Percentiles rank a stretch among this genome's conserved stretches.
Evolutionary conservation across 2,797 vertebrate genomes (phyloP).

Genomic region (Valencia hispanica): DNA sequence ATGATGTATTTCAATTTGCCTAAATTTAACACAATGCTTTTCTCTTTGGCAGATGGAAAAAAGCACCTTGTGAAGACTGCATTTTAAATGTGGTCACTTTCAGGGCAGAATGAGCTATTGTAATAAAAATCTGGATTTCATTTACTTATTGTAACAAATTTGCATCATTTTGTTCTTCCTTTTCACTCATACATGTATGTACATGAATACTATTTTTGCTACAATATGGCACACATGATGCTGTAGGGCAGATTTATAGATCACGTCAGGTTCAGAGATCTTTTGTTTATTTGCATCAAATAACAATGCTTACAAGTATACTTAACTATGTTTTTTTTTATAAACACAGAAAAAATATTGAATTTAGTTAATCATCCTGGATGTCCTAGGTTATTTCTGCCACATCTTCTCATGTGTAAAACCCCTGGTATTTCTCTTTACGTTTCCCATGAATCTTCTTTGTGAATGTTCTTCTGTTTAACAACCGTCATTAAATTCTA

Average conservation of each 20-base stretch:
- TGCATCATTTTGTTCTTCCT: background rate
- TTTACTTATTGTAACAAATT: background rate
- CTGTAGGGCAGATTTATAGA: background rate
- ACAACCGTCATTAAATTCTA: background rate
- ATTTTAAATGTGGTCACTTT: background rate
- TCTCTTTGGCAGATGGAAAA: background rate
- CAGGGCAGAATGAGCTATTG: background rate
- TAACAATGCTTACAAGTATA: background rate
- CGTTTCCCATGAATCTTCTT: background rate
- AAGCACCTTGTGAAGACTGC: background rate
- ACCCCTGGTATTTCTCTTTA: background rate
- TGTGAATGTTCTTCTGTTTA: background rate
- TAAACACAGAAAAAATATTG: background rate
- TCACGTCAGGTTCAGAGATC: background rate
- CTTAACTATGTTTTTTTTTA: slow-evolving; percentile 8
- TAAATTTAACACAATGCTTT: background rate
- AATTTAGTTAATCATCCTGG: too few species aligned
- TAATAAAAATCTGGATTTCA: background rate
- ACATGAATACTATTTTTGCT: background rate
- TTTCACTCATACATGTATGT: background rate
- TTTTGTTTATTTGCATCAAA: slow-evolving; percentile 4
- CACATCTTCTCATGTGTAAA: background rate
- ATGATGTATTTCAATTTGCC: background rate
- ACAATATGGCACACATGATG: background rate
- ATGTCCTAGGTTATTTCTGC: background rate